These are phyloP conservation scores for Camelus bactrianus DNA, from an alignment of 2,113 vertebrate genomes.

Conservation along the genomic window DNA sequence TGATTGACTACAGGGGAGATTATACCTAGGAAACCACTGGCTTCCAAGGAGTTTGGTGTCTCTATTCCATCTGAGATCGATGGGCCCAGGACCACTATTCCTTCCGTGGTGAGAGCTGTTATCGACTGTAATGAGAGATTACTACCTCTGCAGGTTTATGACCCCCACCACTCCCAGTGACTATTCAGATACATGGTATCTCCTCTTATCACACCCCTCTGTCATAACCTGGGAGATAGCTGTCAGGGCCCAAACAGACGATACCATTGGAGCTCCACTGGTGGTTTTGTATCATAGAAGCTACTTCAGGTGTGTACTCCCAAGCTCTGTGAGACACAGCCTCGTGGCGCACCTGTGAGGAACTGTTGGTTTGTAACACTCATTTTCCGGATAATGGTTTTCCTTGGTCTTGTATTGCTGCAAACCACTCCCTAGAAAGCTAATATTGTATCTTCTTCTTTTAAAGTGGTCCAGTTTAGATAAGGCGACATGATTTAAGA, in stretches of 20 bases:
- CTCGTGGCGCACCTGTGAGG: neutral
- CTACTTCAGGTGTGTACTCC: conserved; percentile 8
- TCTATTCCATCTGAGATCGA: neutral
- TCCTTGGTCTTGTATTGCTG: conserved; percentile 12
- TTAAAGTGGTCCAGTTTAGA: conserved; percentile 64
- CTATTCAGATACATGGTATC: conserved; percentile 7
- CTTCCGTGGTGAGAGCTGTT: neutral
- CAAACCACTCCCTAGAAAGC: conserved; percentile 67
- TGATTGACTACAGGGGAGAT: neutral
- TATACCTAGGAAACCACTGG: neutral
- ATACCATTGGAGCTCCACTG: neutral
- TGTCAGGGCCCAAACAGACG: conserved; percentile 14
- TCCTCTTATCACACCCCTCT: conserved; percentile 16
- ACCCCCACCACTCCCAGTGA: neutral
- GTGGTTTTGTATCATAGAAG: conserved; percentile 35
- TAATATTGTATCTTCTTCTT: conserved; percentile 65
- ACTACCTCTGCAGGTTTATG: conserved; percentile 28
- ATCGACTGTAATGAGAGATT: neutral
- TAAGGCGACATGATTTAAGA: conserved; percentile 76
- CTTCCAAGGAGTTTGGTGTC: neutral
- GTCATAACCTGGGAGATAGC: conserved; percentile 24
- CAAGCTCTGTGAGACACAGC: conserved; percentile 19
- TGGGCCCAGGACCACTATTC: neutral
- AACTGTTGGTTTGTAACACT: conserved; percentile 71
- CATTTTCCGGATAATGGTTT: conserved; percentile 77